Evolutionary conservation across 2,888 invertebrate species (phyloP).

Genomic region (Leptura quadrifasciata): DNA sequence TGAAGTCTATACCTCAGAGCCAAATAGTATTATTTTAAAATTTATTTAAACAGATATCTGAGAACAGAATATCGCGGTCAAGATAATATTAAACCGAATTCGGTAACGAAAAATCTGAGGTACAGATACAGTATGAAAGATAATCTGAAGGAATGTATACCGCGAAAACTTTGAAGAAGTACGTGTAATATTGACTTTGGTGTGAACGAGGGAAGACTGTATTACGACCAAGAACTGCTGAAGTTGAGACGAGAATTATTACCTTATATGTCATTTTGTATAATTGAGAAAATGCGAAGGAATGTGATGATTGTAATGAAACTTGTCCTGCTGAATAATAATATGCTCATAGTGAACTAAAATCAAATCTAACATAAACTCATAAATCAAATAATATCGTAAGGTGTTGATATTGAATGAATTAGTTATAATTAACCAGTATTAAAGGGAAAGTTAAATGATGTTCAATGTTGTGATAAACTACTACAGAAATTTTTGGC

Average conservation of each 20-base stretch:
- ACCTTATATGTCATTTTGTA: not conserved
- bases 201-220: conserved; percentile 13
- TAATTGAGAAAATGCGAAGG: not conserved
- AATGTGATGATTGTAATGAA: no score
- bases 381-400: no score
- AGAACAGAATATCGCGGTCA: not conserved
- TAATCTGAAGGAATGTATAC: not conserved
- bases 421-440: no score
- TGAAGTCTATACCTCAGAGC: conserved; percentile 45
- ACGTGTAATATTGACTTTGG: not conserved
- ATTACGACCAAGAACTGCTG: not conserved
- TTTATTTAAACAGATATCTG: conserved; percentile 15
- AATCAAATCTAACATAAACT: no score
- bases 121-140: conserved; percentile 25
- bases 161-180: not conserved
- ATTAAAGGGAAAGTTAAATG: no score
- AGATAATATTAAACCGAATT: not conserved
- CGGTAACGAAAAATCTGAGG: conserved; percentile 34
- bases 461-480: no score
- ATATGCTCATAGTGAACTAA: not conserved
- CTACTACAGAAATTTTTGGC: no score
- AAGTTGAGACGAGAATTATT: not conserved
- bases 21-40: conserved; percentile 46
- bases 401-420: no score
- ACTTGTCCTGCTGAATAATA: no score